Conservation (phyloP, 2,797 vertebrate genomes). For the Sebastolobus alascanus region DNA sequence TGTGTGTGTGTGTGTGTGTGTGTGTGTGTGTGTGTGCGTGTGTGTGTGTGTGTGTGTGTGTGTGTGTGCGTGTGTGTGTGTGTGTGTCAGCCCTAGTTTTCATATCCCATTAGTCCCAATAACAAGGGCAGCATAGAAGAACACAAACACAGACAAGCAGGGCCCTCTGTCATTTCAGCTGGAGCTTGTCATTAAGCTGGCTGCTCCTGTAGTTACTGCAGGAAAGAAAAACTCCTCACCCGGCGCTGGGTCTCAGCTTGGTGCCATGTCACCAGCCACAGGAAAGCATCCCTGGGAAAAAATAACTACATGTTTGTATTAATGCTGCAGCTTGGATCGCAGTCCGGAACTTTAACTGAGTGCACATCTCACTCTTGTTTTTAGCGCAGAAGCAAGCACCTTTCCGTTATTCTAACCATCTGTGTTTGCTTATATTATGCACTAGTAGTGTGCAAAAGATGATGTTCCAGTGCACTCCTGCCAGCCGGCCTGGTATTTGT, state of each 20-base stretch:
- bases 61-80: neutral
- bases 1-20: neutral
- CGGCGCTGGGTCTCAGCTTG: neutral
- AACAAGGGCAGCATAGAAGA: constrained; percentile 25
- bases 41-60: neutral
- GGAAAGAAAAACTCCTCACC: constrained; percentile 52
- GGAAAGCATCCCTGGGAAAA: constrained; percentile 34
- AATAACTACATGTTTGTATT: constrained; percentile 44
- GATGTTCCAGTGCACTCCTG: constrained; percentile 33
- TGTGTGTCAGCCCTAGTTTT: constrained; percentile 26
- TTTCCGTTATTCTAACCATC: constrained; percentile 42
- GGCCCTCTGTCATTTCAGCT: constrained; percentile 51
- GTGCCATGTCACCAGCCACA: constrained; percentile 47
- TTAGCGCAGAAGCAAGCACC: constrained; percentile 8
- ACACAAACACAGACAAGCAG: constrained; percentile 50
- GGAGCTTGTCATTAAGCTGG: constrained; percentile 53
- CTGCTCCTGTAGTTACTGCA: constrained; percentile 53
- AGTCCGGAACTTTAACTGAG: constrained; percentile 11
- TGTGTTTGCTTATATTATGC: constrained; percentile 45
- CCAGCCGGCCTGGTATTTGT: constrained; percentile 46
- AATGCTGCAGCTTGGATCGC: constrained; percentile 24
- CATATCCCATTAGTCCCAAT: constrained; percentile 45
- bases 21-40: neutral
- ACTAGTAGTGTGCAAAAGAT: constrained; percentile 47
- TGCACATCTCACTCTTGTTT: constrained; percentile 10